phyloP scores from a whole-genome alignment of 1,140 invertebrate species.

The Sycophila sp. region DNA sequence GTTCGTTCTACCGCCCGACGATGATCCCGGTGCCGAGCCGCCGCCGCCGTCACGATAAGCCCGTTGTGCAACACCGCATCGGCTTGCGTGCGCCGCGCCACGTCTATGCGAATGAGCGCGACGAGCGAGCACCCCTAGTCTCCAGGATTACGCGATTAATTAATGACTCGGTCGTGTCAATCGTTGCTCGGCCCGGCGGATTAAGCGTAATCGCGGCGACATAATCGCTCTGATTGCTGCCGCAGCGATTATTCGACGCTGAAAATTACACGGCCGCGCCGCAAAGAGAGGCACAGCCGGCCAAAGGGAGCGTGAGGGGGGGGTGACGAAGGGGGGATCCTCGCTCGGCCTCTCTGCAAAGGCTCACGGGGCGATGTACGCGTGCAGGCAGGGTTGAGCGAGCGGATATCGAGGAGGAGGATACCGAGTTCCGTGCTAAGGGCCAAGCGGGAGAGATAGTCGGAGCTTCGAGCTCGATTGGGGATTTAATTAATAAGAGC shows the following conservation, averaged over 20 bases:
- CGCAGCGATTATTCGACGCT: conserved; percentile 50
- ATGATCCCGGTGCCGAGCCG: not conserved
- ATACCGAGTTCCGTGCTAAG: not conserved
- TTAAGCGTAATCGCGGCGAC: conserved; percentile 54
- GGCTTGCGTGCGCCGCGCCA: conserved; percentile 28
- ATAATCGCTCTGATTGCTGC: conserved; percentile 56
- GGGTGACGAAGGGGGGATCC: not conserved
- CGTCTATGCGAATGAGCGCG: conserved; percentile 28
- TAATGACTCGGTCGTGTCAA: conserved; percentile 57
- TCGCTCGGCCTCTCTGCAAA: not conserved
- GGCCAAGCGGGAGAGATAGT: conserved; percentile 4
- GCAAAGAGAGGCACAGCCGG: not conserved
- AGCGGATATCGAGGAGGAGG: not conserved
- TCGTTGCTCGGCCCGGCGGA: conserved; percentile 48
- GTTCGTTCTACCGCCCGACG: not conserved
- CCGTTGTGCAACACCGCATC: conserved; percentile 34
- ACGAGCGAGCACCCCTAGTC: conserved; percentile 1
- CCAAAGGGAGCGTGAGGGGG: not conserved
- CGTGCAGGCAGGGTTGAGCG: not conserved
- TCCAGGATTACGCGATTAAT: conserved; percentile 57
- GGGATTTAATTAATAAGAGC: conserved; percentile 39
- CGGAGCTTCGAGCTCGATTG: not conserved
- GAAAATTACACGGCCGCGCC: conserved; percentile 49
- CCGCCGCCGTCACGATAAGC: conserved; percentile 34
- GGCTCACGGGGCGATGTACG: not conserved